Conservation (phyloP, 2,797 vertebrate species). For the Amazonetta brasiliensis region DNA sequence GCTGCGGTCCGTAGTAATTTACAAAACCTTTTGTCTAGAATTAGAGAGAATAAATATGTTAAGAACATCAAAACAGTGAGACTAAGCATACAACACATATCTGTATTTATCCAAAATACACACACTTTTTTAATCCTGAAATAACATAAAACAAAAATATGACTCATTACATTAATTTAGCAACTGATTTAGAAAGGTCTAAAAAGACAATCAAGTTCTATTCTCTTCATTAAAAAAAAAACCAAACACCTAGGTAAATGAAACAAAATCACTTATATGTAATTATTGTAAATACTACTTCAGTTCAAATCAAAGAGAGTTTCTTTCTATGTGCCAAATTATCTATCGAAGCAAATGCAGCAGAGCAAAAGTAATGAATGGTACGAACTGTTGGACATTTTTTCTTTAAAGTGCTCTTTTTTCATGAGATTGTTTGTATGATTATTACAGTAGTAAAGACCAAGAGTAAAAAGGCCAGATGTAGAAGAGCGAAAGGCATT, state of each 20-base stretch:
- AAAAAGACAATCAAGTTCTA: neutral
- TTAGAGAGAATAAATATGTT: conserved; percentile 33
- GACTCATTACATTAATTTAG: neutral
- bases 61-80: neutral
- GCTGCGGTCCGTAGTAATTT: conserved; percentile 95
- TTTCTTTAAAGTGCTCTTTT: neutral
- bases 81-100: neutral
- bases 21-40: conserved; percentile 90
- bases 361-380: neutral
- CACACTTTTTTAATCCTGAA: neutral
- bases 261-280: neutral
- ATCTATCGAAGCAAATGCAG: neutral
- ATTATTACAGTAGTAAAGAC: neutral
- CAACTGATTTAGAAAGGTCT: neutral
- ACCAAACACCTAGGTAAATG: neutral
- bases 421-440: neutral
- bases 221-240: neutral
- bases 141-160: fast-evolving
- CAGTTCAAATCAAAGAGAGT: neutral
- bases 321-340: neutral
- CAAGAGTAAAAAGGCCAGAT: neutral
- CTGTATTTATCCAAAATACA: neutral
- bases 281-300: neutral
- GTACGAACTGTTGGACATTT: neutral
- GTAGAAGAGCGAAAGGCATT: neutral